phyloP scores from a whole-genome alignment of 2,113 vertebrate genomes.

The Callopanchax toddi region DNA sequence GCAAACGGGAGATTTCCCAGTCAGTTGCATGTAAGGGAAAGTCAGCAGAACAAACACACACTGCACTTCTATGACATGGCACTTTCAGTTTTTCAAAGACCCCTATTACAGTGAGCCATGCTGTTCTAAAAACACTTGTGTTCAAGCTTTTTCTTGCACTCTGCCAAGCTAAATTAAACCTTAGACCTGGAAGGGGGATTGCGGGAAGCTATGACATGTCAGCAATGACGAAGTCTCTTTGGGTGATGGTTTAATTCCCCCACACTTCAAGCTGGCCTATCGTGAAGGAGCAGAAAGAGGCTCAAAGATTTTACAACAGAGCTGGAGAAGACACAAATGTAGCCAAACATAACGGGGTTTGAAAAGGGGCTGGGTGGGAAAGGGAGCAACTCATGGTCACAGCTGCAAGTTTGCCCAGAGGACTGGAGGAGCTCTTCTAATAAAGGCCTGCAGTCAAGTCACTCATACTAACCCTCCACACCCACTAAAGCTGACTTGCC shows the following conservation, averaged over 20 bases:
- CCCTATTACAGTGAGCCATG: conserved; percentile 42
- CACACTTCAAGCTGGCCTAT: conserved; percentile 47
- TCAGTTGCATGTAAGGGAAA: conserved; percentile 7
- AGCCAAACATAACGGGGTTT: conserved; percentile 49
- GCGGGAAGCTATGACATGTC: conserved; percentile 58
- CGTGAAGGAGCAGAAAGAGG: conserved; percentile 37
- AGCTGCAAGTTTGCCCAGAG: conserved; percentile 64
- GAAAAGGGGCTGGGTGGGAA: conserved; percentile 11
- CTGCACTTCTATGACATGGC: conserved; percentile 50
- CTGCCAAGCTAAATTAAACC: conserved; percentile 63
- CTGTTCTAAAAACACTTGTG: conserved; percentile 64
- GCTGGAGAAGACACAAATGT: conserved; percentile 37
- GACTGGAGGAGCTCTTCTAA: conserved; percentile 57
- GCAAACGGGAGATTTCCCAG: conserved; percentile 38
- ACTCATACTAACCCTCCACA: conserved; percentile 64
- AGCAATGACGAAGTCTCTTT: conserved; percentile 49
- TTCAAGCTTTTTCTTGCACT: conserved; percentile 49
- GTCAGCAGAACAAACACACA: conserved; percentile 46
- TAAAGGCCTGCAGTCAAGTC: conserved; percentile 72
- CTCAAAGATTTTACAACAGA: conserved; percentile 37
- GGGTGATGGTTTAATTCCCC: conserved; percentile 48
- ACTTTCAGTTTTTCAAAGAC: conserved; percentile 61
- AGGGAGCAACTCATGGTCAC: conserved; percentile 48
- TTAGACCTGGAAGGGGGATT: conserved; percentile 36
- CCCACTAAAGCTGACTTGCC: conserved; percentile 56